These are phyloP conservation scores for Trichosurus vulpecula DNA, from an alignment of 2,797 vertebrate species.

Conservation along the genomic window DNA sequence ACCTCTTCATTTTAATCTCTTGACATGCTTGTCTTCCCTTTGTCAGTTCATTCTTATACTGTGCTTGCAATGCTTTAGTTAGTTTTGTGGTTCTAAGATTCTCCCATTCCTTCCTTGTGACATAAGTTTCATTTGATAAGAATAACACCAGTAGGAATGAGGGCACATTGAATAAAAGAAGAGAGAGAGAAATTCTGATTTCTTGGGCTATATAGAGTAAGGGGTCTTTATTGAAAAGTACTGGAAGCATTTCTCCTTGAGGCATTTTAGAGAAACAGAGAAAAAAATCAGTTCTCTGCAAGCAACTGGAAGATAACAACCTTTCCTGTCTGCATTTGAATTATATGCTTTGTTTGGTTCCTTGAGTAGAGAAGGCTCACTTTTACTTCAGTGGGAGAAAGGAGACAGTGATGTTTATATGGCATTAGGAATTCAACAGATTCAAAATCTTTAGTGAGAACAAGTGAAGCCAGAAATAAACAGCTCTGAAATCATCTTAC, in stretches of 20 bases:
- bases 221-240: background rate
- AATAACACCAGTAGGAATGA: background rate
- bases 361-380: background rate
- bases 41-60: background rate
- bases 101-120: background rate
- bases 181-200: background rate
- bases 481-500: background rate
- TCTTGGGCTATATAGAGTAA: conserved; percentile 9
- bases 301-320: background rate
- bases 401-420: background rate
- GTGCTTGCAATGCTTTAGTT: conserved; percentile 31
- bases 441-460: background rate
- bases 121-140: background rate
- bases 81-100: conserved; percentile 25
- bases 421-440: conserved; percentile 33
- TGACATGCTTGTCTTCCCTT: background rate
- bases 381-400: conserved; percentile 21
- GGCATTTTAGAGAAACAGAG: conserved; percentile 6
- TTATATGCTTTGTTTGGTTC: background rate
- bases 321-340: conserved; percentile 9
- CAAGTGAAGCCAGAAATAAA: conserved; percentile 11
- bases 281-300: background rate
- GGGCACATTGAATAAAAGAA: background rate
- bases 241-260: conserved; percentile 17
- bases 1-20: background rate